A percentile compares a stretch with the other conserved stretches of the same genome.
Evolutionary conservation across 2,888 invertebrate genomes (phyloP).

Genomic region (Drosophila flavopinicola): DNA sequence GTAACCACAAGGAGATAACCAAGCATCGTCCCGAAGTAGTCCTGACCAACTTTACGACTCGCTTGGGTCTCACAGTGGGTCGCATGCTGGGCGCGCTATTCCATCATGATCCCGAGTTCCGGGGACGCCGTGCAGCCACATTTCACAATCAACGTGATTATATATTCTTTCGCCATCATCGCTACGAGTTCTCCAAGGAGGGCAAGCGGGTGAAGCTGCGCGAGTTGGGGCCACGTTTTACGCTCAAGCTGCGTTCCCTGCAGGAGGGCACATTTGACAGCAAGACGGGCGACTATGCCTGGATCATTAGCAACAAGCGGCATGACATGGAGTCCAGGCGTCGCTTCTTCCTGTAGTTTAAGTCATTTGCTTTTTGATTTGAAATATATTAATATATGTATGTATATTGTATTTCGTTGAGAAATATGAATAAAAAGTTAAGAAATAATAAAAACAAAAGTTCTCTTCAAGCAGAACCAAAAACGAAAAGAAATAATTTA

Average conservation of each 20-base stretch:
- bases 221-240: constrained; percentile 99
- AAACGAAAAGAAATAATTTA: too few relatives aligned
- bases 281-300: constrained; percentile 98
- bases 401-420: constrained; percentile 26
- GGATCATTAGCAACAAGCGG: constrained; percentile 95
- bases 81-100: constrained; percentile 97
- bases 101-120: constrained; percentile 97
- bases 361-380: constrained; percentile 6
- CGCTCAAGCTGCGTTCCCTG: constrained; percentile 94
- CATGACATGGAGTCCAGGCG: constrained; percentile 97
- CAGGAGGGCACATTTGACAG: constrained; percentile 99
- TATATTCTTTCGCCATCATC: constrained; percentile 98
- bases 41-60: constrained; percentile 97
- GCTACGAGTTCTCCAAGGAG: constrained; percentile 95
- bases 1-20: constrained; percentile 92
- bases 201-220: constrained; percentile 90
- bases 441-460: constrained; percentile 47
- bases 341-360: constrained; percentile 93
- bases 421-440: constrained; percentile 42
- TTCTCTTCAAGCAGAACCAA: constrained; percentile 16
- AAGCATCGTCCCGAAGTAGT: constrained; percentile 97
- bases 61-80: constrained; percentile 95
- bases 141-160: constrained; percentile 99
- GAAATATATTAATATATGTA: constrained; percentile 19
- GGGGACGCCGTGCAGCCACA: constrained; percentile 95